These are phyloP conservation scores for Brachypodius melanocephalos DNA, from an alignment of 2,113 vertebrate genomes.

Conservation along the genomic window DNA sequence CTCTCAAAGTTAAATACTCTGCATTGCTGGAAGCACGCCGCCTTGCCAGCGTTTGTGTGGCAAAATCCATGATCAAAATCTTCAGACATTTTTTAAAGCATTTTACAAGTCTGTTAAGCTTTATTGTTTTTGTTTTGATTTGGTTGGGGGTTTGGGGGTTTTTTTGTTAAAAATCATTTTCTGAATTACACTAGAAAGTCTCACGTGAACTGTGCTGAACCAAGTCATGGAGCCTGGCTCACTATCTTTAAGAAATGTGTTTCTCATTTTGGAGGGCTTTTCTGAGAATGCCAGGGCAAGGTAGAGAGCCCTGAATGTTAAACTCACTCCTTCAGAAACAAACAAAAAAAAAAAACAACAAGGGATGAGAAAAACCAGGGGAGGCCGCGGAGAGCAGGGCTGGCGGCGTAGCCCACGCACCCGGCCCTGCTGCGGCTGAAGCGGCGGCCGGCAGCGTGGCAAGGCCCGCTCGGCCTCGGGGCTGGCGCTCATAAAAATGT, in stretches of 20 bases:
- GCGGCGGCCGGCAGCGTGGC: neutral
- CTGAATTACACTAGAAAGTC: neutral
- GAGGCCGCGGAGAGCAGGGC: neutral
- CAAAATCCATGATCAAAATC: conserved; percentile 27
- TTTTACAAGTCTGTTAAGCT: conserved; percentile 41
- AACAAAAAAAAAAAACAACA: neutral
- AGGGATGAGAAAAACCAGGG: neutral
- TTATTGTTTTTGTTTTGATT: neutral
- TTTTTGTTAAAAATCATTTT: neutral
- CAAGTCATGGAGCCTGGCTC: neutral
- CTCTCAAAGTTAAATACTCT: conserved; percentile 32
- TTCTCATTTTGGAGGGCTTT: neutral
- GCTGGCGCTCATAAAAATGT: conserved; percentile 73
- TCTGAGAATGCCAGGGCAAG: neutral
- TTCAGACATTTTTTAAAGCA: conserved; percentile 33
- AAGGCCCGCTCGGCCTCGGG: neutral
- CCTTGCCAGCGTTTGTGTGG: conserved; percentile 44
- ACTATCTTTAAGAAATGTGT: neutral
- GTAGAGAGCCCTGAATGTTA: neutral
- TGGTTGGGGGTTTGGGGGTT: rapidly evolving
- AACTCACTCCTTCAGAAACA: neutral
- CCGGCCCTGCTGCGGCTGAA: neutral
- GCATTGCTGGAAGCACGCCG: conserved; percentile 4
- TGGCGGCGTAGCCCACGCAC: neutral
- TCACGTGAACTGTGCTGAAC: neutral